A percentile compares a stretch with the other conserved stretches of the same genome.
Conservation (phyloP, 2,797 vertebrate genomes). For the Leuciscus waleckii region DNA sequence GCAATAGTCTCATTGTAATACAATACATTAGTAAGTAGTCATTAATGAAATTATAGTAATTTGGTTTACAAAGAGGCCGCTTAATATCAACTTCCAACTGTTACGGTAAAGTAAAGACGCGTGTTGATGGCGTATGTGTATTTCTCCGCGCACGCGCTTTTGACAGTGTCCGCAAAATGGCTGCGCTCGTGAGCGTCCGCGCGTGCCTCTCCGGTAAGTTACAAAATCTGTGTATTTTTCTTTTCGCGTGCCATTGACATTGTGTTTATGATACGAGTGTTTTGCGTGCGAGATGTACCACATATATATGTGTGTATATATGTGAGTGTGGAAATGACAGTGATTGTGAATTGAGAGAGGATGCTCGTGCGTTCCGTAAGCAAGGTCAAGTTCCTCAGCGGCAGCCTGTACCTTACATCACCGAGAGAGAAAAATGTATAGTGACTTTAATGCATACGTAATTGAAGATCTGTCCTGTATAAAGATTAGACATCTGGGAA, state of each 20-base stretch:
- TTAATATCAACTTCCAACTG: background rate
- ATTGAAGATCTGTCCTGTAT: background rate
- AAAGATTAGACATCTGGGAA: background rate
- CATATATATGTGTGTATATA: background rate
- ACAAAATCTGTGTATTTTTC: background rate
- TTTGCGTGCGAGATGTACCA: background rate
- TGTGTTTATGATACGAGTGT: background rate
- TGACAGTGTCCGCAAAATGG: slow-evolving; percentile 75
- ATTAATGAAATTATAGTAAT: background rate
- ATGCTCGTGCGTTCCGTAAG: slow-evolving; percentile 8
- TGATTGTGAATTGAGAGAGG: background rate
- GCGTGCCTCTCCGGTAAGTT: slow-evolving; percentile 79
- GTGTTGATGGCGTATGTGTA: slow-evolving; percentile 25
- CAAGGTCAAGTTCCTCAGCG: slow-evolving; percentile 34
- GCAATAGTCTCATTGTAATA: background rate
- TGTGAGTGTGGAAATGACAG: background rate
- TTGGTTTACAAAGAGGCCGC: background rate
- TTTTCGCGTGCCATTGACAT: too few relatives aligned
- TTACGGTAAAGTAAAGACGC: background rate
- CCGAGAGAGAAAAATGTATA: background rate
- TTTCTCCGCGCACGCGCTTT: slow-evolving; percentile 37
- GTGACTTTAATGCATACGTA: background rate
- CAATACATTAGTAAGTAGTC: background rate
- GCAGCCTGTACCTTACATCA: background rate
- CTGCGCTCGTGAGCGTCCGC: slow-evolving; percentile 77